Evolutionary conservation across 2,797 vertebrate genomes (phyloP).

Genomic region (Sus cebifrons): DNA sequence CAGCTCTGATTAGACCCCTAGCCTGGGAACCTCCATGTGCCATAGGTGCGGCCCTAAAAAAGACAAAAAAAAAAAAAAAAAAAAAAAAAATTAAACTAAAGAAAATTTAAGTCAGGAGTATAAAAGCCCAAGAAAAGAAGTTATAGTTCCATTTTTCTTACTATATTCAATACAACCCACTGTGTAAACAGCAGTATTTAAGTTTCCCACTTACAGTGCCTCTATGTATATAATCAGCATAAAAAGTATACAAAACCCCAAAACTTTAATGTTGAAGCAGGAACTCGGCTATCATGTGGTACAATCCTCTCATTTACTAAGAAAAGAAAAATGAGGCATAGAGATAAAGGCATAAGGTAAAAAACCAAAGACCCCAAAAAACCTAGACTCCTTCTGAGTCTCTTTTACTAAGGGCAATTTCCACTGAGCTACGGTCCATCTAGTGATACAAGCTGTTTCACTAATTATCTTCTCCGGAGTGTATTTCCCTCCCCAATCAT

Average conservation of each 20-base stretch:
- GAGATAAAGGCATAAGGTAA: neutral
- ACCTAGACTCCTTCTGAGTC: neutral
- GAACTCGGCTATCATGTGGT: slow-evolving; percentile 13
- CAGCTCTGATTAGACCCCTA: too few species aligned
- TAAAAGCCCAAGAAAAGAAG: slow-evolving; percentile 44
- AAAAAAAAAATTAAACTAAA: neutral
- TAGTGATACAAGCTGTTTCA: neutral
- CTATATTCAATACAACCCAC: neutral
- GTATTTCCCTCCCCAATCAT: slow-evolving; percentile 24
- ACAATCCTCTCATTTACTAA: slow-evolving; percentile 1
- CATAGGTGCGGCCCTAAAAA: too few species aligned
- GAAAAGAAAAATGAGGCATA: slow-evolving; percentile 41
- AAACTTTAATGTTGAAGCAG: slow-evolving; percentile 51
- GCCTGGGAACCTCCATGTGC: too few species aligned
- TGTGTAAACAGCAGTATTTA: neutral
- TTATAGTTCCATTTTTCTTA: slow-evolving; percentile 33
- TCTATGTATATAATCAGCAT: slow-evolving; percentile 47
- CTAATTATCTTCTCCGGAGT: neutral
- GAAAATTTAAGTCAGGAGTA: neutral
- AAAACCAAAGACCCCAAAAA: neutral
- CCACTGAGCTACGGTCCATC: neutral
- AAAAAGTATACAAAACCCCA: slow-evolving; percentile 28
- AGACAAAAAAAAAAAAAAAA: too few species aligned
- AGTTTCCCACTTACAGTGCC: slow-evolving; percentile 55
- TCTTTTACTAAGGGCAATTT: neutral